These are phyloP conservation scores for Pseudochirops cupreus DNA, from an alignment of 2,797 vertebrate species.

Conservation along the genomic window DNA sequence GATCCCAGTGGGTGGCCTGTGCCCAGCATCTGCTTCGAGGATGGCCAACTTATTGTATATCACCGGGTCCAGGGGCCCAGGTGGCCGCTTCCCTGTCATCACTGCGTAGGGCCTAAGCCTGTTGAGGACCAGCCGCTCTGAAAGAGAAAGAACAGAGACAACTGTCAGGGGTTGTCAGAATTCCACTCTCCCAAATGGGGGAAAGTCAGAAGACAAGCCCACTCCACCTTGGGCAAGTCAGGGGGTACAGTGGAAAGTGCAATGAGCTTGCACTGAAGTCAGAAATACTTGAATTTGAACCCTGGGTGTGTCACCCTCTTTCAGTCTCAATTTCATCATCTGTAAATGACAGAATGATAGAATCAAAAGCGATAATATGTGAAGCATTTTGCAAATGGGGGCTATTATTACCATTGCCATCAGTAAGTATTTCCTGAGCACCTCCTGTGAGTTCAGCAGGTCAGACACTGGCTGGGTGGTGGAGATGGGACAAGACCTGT, in stretches of 20 bases:
- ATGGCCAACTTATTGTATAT: conserved; percentile 88
- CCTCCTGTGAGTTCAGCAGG: neutral
- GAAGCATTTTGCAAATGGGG: neutral
- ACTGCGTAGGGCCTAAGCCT: conserved; percentile 54
- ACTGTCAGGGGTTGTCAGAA: neutral
- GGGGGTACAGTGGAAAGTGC: no score
- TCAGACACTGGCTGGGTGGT: neutral
- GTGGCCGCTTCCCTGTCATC: conserved; percentile 89
- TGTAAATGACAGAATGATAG: neutral
- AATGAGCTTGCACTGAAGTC: no score
- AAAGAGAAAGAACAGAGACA: neutral
- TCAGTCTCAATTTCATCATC: neutral
- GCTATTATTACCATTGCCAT: neutral
- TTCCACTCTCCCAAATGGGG: neutral
- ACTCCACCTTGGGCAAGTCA: neutral
- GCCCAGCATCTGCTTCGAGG: conserved; percentile 78
- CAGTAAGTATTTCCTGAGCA: neutral
- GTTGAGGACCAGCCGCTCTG: conserved; percentile 70
- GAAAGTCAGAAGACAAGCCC: neutral
- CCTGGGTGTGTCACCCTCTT: neutral
- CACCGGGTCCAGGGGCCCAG: conserved; percentile 83
- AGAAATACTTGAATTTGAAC: no score
- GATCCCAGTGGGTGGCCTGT: conserved; percentile 72
- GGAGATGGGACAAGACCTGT: neutral
- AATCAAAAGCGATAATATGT: neutral